Conservation (phyloP, 2,797 vertebrate species). For the Bufotes viridis region DNA sequence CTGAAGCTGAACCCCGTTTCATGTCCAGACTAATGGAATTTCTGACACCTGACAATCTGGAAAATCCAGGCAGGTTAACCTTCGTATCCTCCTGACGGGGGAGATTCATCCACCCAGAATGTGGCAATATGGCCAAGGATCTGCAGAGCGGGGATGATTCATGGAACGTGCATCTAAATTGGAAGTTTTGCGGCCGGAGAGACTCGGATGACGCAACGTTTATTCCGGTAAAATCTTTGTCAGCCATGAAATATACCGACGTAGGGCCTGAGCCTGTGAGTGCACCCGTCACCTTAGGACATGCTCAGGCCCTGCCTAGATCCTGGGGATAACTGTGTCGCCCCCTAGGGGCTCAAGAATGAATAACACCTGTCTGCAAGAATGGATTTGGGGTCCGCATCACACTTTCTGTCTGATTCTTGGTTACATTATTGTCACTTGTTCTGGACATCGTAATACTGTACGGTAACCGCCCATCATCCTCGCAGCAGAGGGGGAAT, state of each 20-base stretch:
- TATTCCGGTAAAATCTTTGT: not conserved
- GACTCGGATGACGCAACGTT: slow-evolving; percentile 2
- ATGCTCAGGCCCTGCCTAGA: not conserved
- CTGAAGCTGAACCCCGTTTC: too few species aligned
- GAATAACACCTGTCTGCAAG: not conserved
- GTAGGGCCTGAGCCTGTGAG: not conserved
- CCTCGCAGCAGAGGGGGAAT: not conserved
- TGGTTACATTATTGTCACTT: too few species aligned
- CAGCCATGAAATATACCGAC: not conserved
- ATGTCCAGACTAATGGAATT: too few species aligned
- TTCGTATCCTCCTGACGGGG: too few species aligned
- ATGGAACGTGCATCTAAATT: not conserved
- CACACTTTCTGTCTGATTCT: too few species aligned
- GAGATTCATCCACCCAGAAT: not conserved
- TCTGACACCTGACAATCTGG: not conserved
- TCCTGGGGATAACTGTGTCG: not conserved
- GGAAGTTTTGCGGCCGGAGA: slow-evolving; percentile 8
- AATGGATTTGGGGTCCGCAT: too few species aligned
- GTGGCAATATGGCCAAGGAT: not conserved
- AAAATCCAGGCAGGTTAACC: too few species aligned
- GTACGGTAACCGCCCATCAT: not conserved
- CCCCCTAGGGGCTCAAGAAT: not conserved
- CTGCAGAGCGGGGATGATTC: slow-evolving; percentile 14
- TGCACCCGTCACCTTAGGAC: too few species aligned
- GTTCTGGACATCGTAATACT: not conserved